These are phyloP conservation scores for Decapterus maruadsi DNA, from an alignment of 2,797 vertebrate genomes.

Conservation along the genomic window DNA sequence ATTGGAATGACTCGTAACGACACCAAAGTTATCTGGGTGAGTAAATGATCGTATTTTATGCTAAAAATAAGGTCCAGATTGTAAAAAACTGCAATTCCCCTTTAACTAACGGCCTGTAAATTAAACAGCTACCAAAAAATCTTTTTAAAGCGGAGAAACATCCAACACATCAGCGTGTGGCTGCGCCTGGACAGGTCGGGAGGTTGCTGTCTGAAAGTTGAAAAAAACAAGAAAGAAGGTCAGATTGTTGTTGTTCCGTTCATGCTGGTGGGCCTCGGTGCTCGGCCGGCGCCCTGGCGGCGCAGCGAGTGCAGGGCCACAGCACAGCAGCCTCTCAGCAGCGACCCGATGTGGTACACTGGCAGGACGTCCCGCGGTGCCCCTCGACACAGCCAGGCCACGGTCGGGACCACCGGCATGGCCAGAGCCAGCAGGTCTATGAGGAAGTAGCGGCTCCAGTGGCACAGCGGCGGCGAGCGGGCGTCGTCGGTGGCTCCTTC, in stretches of 20 bases:
- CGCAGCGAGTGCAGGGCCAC: constrained; percentile 95
- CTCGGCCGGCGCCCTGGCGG: constrained; percentile 68
- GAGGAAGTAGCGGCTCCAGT: constrained; percentile 97
- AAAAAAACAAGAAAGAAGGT: constrained; percentile 37
- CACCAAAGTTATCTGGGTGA: no score
- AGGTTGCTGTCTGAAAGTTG: constrained; percentile 22
- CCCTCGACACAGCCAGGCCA: constrained; percentile 96
- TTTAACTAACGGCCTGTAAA: no score
- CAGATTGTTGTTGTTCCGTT: constrained; percentile 80
- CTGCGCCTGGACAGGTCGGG: constrained; percentile 38
- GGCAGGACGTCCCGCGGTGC: constrained; percentile 89
- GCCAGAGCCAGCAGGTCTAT: constrained; percentile 94
- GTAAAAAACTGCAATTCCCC: no score
- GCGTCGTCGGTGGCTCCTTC: constrained; percentile 45
- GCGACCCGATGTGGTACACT: constrained; percentile 94
- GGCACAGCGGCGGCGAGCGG: constrained; percentile 80
- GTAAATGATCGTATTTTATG: no score
- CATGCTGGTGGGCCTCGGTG: constrained; percentile 67
- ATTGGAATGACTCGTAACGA: no score
- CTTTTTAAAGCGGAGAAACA: constrained; percentile 11
- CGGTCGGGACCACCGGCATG: constrained; percentile 92
- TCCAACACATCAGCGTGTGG: constrained; percentile 18
- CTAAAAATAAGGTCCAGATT: no score
- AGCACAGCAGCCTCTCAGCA: constrained; percentile 95
- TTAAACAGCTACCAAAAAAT: no score